Conservation (phyloP, 2,113 vertebrate genomes). For the Boulengeromyrus knoepffleri region DNA sequence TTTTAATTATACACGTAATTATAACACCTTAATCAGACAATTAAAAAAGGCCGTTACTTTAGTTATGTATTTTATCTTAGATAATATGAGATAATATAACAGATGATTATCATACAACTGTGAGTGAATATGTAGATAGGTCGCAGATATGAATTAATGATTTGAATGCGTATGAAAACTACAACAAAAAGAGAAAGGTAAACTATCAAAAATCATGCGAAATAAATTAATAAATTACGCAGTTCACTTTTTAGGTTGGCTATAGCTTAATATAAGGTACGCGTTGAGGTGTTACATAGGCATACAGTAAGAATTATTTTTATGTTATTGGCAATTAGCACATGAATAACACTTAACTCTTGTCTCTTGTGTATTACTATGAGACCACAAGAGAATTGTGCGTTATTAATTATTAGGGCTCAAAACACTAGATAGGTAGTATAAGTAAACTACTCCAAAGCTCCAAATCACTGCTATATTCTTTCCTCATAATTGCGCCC, state of each 20-base stretch:
- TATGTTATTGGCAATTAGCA: neutral
- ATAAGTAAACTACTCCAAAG: neutral
- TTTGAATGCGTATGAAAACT: neutral
- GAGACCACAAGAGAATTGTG: neutral
- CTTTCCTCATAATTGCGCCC: neutral
- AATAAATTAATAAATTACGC: neutral
- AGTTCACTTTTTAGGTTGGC: neutral
- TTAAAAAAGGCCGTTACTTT: neutral
- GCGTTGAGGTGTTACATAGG: neutral
- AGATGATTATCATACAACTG: neutral
- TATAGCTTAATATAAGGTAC: neutral
- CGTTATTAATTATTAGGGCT: neutral
- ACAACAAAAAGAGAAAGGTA: neutral
- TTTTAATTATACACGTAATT: neutral
- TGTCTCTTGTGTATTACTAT: neutral
- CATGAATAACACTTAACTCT: neutral
- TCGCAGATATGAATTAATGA: neutral
- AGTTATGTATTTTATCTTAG: neutral
- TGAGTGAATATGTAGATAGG: neutral
- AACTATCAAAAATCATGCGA: neutral
- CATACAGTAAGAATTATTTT: neutral
- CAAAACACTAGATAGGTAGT: neutral
- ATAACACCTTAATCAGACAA: too few species aligned
- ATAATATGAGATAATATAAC: neutral
- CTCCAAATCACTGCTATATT: neutral